Conservation (phyloP, 1,140 invertebrate genomes). For the Glossosoma conforme region DNA sequence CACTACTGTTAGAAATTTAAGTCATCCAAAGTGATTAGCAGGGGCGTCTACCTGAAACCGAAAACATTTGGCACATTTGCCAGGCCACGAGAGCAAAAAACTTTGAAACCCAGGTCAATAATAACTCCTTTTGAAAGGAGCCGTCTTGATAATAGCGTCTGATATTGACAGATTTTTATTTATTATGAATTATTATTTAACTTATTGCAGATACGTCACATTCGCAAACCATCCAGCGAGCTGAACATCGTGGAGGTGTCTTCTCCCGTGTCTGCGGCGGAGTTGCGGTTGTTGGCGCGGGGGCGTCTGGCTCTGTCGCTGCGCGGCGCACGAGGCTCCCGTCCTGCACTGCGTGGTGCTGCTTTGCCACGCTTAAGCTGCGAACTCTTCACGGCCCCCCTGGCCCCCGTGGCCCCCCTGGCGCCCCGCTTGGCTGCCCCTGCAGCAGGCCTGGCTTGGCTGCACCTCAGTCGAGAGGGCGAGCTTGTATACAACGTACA, state of each 20-base stretch:
- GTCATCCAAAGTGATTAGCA: too few relatives aligned
- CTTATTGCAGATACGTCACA: slow-evolving; percentile 32
- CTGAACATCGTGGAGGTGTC: slow-evolving; percentile 69
- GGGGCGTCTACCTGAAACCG: too few relatives aligned
- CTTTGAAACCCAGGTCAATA: too few relatives aligned
- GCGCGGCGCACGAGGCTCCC: slow-evolving; percentile 36
- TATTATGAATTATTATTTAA: slow-evolving; percentile 7
- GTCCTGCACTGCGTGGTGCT: slow-evolving; percentile 58
- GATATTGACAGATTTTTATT: too few relatives aligned
- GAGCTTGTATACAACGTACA: slow-evolving; percentile 69
- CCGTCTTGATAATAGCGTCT: too few relatives aligned
- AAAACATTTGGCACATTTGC: too few relatives aligned
- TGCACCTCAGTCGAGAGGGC: slow-evolving; percentile 71
- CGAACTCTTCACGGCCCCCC: slow-evolving; percentile 71
- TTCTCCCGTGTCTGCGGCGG: slow-evolving; percentile 64
- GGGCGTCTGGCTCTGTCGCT: slow-evolving; percentile 60
- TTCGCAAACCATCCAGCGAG: slow-evolving; percentile 68
- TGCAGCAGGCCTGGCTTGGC: slow-evolving; percentile 66
- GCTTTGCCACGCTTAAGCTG: slow-evolving; percentile 69
- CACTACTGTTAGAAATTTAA: too few relatives aligned
- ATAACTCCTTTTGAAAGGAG: too few relatives aligned
- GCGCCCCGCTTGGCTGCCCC: slow-evolving; percentile 37
- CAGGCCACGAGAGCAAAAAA: too few relatives aligned
- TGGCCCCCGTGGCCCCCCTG: slow-evolving; percentile 47
- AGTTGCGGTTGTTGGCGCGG: slow-evolving; percentile 64